Conservation (phyloP, 2,797 vertebrate species). For the Trichosurus vulpecula region DNA sequence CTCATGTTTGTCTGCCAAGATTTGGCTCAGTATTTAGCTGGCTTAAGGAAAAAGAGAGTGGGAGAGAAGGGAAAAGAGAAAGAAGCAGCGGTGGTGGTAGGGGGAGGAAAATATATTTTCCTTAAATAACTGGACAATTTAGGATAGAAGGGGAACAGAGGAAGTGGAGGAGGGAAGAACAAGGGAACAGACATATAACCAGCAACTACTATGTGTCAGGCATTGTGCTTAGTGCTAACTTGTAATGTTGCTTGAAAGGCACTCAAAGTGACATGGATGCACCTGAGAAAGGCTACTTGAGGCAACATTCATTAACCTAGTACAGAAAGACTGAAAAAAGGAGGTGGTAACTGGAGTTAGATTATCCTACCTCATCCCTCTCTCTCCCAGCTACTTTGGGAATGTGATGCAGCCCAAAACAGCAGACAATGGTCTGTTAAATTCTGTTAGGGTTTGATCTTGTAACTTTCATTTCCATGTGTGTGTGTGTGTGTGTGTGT, state of each 20-base stretch:
- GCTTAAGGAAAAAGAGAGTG: background rate
- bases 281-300: background rate
- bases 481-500: background rate
- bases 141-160: conserved; percentile 4
- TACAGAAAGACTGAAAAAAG: background rate
- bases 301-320: background rate
- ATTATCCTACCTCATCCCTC: background rate
- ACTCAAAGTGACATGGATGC: background rate
- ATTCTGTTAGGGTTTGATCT: background rate
- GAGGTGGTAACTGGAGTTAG: background rate
- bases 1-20: background rate
- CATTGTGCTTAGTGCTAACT: background rate
- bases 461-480: background rate
- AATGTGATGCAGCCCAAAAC: background rate
- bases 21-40: background rate
- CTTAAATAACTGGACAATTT: background rate
- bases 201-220: background rate
- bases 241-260: background rate
- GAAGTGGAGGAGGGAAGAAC: background rate
- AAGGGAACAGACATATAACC: background rate
- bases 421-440: background rate
- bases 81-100: background rate
- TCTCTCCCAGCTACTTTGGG: background rate
- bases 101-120: background rate
- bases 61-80: background rate